Percentiles rank a stretch among this genome's conserved stretches.
These are phyloP conservation scores for Thymallus thymallus DNA, from an alignment of 2,113 vertebrate species.

Conservation along the genomic window DNA sequence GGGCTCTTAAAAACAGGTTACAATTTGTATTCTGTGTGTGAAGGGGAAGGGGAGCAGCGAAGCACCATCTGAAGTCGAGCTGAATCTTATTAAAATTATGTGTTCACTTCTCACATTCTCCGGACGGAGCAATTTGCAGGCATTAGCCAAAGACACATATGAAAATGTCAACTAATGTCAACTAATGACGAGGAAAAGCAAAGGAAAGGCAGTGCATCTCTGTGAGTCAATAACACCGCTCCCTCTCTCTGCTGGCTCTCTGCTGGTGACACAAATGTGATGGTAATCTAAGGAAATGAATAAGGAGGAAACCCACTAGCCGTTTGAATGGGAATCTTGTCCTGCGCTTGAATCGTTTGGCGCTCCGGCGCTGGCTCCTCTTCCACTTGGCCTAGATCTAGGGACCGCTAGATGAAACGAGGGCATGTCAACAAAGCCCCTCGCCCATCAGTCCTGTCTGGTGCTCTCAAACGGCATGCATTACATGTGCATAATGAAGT, in stretches of 20 bases:
- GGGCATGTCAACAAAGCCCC: constrained; percentile 62
- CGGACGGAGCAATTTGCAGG: constrained; percentile 98
- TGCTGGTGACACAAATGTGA: constrained; percentile 99
- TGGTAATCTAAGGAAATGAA: constrained; percentile 99
- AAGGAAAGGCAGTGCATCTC: constrained; percentile 90
- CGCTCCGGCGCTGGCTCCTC: constrained; percentile 35
- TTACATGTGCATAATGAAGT: constrained; percentile 70
- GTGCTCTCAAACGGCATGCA: constrained; percentile 63
- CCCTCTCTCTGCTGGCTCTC: constrained; percentile 50
- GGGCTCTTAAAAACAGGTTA: constrained; percentile 95
- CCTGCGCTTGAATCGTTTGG: constrained; percentile 91
- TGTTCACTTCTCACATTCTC: constrained; percentile 95
- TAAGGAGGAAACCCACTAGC: constrained; percentile 81
- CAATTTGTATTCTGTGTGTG: constrained; percentile 90
- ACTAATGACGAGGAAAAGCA: constrained; percentile 84
- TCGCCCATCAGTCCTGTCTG: constrained; percentile 68
- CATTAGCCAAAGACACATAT: constrained; percentile 99
- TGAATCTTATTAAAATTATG: constrained; percentile 98
- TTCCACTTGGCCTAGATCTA: constrained; percentile 96
- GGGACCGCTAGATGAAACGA: constrained; percentile 72
- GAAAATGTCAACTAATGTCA: constrained; percentile 97
- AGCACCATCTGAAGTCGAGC: constrained; percentile 87
- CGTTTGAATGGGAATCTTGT: constrained; percentile 92
- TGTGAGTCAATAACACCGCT: constrained; percentile 96
- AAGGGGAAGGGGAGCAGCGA: constrained; percentile 70